Evolutionary conservation across 2,888 invertebrate genomes (phyloP).

Genomic region (Gasteruption jaculator): DNA sequence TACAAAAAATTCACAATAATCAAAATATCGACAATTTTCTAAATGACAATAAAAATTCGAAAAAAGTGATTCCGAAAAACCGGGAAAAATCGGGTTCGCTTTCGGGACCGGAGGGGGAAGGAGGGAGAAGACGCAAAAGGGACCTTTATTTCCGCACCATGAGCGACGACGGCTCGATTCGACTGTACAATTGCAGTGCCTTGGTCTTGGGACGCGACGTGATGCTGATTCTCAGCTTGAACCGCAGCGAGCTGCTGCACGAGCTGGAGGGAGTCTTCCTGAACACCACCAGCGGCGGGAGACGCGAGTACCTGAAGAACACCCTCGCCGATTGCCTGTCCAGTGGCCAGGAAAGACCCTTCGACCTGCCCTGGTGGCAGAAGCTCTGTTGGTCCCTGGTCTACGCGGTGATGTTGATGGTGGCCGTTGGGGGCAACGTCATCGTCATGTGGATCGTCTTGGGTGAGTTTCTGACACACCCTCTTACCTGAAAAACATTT

Average conservation of each 20-base stretch:
- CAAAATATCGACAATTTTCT: too few relatives aligned
- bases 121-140: too few relatives aligned
- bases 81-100: too few relatives aligned
- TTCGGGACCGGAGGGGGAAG: too few relatives aligned
- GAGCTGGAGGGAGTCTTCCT: constrained; percentile 29
- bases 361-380: constrained; percentile 60
- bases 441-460: constrained; percentile 93
- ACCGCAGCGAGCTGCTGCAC: constrained; percentile 28
- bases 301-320: constrained; percentile 24
- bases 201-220: constrained; percentile 28
- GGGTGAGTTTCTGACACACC: too few relatives aligned
- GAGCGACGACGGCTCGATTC: constrained; percentile 25
- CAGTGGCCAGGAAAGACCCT: constrained; percentile 31
- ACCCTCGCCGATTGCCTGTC: constrained; percentile 29
- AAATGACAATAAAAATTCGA: too few relatives aligned
- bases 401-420: constrained; percentile 72
- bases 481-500: too few relatives aligned
- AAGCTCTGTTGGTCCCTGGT: constrained; percentile 70
- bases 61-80: too few relatives aligned
- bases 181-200: constrained; percentile 36
- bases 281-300: constrained; percentile 24
- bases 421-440: constrained; percentile 81
- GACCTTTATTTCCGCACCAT: too few relatives aligned
- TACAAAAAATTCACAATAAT: too few relatives aligned
- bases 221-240: constrained; percentile 25